A percentile compares a stretch with the other conserved stretches of the same genome.
These are phyloP conservation scores for Myotis myotis DNA, from an alignment of 2,797 vertebrate species.

Conservation along the genomic window DNA sequence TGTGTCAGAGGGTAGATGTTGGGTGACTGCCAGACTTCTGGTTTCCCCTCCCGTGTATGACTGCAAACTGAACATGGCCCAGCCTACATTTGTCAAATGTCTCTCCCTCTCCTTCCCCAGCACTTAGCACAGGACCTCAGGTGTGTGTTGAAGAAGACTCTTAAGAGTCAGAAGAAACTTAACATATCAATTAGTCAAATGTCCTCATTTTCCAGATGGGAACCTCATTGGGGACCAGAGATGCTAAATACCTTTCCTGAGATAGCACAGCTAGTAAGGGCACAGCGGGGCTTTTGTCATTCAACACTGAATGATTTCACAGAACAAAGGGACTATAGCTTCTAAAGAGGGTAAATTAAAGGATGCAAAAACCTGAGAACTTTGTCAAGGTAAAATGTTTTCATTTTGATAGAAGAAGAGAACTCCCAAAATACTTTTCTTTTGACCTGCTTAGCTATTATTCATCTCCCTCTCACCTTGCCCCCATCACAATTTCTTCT, in stretches of 20 bases:
- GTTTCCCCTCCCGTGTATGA: neutral
- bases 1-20: neutral
- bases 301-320: neutral
- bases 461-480: neutral
- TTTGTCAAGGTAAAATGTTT: slow-evolving; percentile 62
- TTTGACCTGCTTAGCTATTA: slow-evolving; percentile 52
- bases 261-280: neutral
- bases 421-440: slow-evolving; percentile 54
- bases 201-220: neutral
- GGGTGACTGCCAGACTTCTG: neutral
- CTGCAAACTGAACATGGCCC: neutral
- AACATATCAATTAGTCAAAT: neutral
- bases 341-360: slow-evolving; percentile 63
- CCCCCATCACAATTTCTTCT: slow-evolving; percentile 1
- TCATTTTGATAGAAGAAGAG: slow-evolving; percentile 59
- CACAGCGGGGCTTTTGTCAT: neutral
- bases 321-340: slow-evolving; percentile 51
- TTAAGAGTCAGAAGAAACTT: neutral
- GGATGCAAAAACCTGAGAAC: slow-evolving; percentile 53
- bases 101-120: neutral
- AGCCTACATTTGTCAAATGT: neutral
- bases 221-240: neutral
- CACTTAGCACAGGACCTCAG: neutral
- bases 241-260: neutral
- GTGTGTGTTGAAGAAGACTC: neutral